A percentile compares a stretch with the other conserved stretches of the same genome.
Conservation (phyloP, 2,797 vertebrate genomes). For the Halcyon leucocephala region DNA sequence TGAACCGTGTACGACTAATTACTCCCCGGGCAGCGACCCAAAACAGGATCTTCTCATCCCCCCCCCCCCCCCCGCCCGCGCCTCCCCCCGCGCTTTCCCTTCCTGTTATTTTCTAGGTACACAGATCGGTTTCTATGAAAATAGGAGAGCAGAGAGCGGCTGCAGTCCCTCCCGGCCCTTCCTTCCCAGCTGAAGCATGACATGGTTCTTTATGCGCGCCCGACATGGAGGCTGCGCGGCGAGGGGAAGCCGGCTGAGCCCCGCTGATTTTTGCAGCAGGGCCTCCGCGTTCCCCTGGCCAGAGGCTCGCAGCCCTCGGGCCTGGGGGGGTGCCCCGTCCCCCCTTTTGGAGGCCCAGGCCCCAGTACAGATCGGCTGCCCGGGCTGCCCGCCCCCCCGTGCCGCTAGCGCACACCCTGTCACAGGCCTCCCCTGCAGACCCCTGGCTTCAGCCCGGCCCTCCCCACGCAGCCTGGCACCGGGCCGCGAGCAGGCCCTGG, state of each 20-base stretch:
- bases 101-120: slow-evolving; percentile 73
- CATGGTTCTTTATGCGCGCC: slow-evolving; percentile 52
- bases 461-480: background rate
- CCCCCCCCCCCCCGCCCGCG: background rate
- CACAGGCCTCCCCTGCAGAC: background rate
- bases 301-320: background rate
- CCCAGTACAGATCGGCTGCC: background rate
- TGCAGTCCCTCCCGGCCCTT: slow-evolving; percentile 23
- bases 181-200: slow-evolving; percentile 47
- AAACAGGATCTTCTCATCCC: slow-evolving; percentile 63
- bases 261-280: background rate
- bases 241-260: background rate
- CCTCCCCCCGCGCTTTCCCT: slow-evolving; percentile 35
- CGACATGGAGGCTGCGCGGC: slow-evolving; percentile 43
- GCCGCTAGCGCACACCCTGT: background rate
- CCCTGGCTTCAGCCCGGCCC: background rate
- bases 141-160: slow-evolving; percentile 55
- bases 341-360: background rate
- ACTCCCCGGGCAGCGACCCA: slow-evolving; percentile 72
- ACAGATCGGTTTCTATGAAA: slow-evolving; percentile 68
- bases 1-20: too few species aligned
- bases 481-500: background rate
- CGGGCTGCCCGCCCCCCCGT: background rate
- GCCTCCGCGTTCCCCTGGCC: background rate
- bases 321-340: background rate